Evolutionary conservation across 2,113 vertebrate species (phyloP), one percentile per base, ranked within the genome.

Genomic region (Pituophis catenifer): DNA sequence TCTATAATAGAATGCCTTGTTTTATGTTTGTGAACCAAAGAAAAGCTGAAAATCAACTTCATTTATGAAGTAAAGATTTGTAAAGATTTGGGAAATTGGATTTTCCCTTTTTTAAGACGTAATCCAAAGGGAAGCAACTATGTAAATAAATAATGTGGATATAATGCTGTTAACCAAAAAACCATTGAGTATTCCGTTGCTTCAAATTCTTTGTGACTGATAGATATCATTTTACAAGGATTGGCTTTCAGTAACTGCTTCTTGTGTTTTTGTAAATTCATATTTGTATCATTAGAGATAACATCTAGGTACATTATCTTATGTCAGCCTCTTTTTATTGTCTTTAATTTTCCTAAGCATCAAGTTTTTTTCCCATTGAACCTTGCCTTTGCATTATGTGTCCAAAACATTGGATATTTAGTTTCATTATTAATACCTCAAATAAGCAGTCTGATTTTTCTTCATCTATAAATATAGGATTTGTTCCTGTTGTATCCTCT

Each of bases 11-110:
- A 29, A 26, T 91, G 50, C 15, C 26, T 17, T 52, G 1, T 87
- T 58, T 65, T 53, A 24, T 88, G 55, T 92, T 88, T 92, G 85
- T 88, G 58, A 33, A 65, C 17, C 29, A 44, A 50, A 70, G 52
- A 8, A 26, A 70, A 62, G 19, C 50, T 70, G 17, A 11, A 33
- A 92, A 33, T 75, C 44, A 92, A 21, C 33, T 88, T 59, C 54
- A 53, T 10, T 92, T 95, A 85, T 94, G 93, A 93, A 58, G 24
- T 93, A 88, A 88, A 54, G 92, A 94, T 95, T 94, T 94, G 86
- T 94, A 93, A 95, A 91, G 92, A 53, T 65, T 52, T 94, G 86
- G 15, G 29, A 93, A 86, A 52, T 92, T 94, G 94, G 57, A 94
- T 92, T 70, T 48, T 0, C 75, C 29, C 19, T 91, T 93, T 92